Evolutionary conservation across 2,888 invertebrate genomes (phyloP).

Genomic region (Morpho deidamia): DNA sequence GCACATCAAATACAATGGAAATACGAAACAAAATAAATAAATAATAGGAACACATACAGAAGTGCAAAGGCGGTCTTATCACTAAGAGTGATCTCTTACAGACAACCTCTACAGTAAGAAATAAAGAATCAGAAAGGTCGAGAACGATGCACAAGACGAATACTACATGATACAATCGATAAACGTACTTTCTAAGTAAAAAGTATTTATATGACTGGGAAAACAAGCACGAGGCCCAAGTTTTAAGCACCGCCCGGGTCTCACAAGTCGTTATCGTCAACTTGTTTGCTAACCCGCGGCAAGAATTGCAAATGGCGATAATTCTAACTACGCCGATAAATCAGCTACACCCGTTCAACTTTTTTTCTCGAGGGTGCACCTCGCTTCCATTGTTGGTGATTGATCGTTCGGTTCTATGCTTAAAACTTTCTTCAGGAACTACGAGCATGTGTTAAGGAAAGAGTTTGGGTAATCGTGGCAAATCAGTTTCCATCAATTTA

Average conservation of each 20-base stretch:
- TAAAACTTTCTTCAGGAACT: constrained; percentile 43
- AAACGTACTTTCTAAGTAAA: too few species aligned
- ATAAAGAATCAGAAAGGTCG: too few species aligned
- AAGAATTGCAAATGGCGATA: constrained; percentile 78
- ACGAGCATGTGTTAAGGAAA: constrained; percentile 56
- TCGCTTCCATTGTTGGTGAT: constrained; percentile 62
- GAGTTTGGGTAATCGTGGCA: constrained; percentile 34
- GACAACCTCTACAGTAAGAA: too few species aligned
- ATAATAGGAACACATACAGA: too few species aligned
- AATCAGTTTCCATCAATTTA: constrained; percentile 36
- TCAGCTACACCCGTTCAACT: constrained; percentile 65
- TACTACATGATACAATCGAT: too few species aligned
- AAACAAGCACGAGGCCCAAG: neutral
- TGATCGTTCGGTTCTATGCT: constrained; percentile 60
- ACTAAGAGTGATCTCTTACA: too few species aligned
- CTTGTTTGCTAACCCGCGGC: constrained; percentile 59
- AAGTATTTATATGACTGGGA: too few species aligned
- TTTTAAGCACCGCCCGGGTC: constrained; percentile 16
- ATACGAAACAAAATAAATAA: too few species aligned
- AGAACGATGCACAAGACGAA: too few species aligned
- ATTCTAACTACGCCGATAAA: constrained; percentile 75
- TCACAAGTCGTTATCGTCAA: constrained; percentile 59
- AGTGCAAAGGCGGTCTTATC: too few species aligned
- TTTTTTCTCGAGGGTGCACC: constrained; percentile 68
- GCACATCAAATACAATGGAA: too few species aligned